Percentiles rank a stretch among this genome's conserved stretches.
phyloP scores from a whole-genome alignment of 2,113 vertebrate species.

The Otocyon megalotis region DNA sequence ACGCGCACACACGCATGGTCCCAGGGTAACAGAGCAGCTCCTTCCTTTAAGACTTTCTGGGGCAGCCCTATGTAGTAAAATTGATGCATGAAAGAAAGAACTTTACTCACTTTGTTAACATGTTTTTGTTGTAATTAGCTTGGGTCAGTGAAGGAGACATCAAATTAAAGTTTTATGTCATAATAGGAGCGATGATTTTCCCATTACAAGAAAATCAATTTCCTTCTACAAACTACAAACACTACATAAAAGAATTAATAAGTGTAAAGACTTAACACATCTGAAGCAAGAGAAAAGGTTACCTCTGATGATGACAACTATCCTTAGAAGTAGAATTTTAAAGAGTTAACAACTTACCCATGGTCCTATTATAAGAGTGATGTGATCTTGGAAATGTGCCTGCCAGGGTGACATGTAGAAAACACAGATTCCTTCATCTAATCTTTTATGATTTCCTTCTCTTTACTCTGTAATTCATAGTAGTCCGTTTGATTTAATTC shows the following conservation, averaged over 20 bases:
- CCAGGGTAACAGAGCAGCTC: constrained; percentile 24
- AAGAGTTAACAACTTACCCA: constrained; percentile 51
- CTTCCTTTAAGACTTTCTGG: constrained; percentile 67
- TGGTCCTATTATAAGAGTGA: background rate
- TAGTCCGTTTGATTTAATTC: background rate
- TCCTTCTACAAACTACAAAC: constrained; percentile 78
- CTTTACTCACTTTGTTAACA: constrained; percentile 70
- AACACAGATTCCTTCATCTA: background rate
- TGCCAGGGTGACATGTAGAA: background rate
- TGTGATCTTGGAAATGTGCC: background rate
- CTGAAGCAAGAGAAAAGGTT: constrained; percentile 72
- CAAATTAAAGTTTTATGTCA: constrained; percentile 80
- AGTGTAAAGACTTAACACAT: constrained; percentile 77
- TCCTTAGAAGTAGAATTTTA: constrained; percentile 66
- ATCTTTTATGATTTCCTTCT: background rate
- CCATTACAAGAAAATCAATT: constrained; percentile 78
- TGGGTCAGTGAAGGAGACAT: constrained; percentile 73
- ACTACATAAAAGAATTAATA: constrained; percentile 74
- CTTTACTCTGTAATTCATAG: background rate
- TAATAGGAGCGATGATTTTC: constrained; percentile 77
- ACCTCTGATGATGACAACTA: constrained; percentile 67
- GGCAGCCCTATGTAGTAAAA: constrained; percentile 66
- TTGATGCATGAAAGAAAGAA: constrained; percentile 69
- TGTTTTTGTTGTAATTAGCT: constrained; percentile 77
- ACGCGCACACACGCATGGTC: background rate